Base-by-base conservation (phyloP, 2,888 invertebrate species). In the Calliopum simillimum region DNA sequence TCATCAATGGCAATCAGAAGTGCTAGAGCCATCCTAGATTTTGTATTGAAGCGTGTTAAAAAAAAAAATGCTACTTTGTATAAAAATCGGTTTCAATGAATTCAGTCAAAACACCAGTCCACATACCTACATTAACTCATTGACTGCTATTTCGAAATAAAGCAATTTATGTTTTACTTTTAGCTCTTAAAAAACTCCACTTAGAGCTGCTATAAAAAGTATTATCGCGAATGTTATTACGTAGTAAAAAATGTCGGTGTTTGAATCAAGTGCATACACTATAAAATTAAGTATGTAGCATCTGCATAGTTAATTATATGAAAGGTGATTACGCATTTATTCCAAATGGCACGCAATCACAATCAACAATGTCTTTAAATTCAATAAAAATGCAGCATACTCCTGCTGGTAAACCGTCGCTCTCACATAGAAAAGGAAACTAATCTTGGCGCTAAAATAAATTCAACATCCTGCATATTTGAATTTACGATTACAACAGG, bases 161-260 rank as follows among this genome's bases (percentile, higher is more conserved):
- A 58, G 69, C 21, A 69, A 69, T 64, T 63, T 59, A 53, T 41
- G 14, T 63, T 25, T 16, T 56, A 46, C n/a, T 47, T 33, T 33
- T 8, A 33, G 8, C 4, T 33, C 33, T 1, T 8, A 33, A 8
- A 8, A 3, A 2, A 8, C 33, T 33, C 33, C 33, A 63, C 56
- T 56, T 56, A 8, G 13, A 59, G 43, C 16, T 23, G 53, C 55
- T 21, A 23, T 68, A 51, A 61, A 67, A 68, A 68, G 53, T 68
- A 53, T 53, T 56, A 6, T 47, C 13, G 25, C 23, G 69, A 69
- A 63, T 69, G 63, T 69, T 69, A 69, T 69, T 63, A 56, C 33
- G 16, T 14, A 0, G 47, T 47, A 69, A 63, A 63, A 58, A 63
- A 63, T 69, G 62, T 51, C n/a, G n/a, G n/a, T n/a, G n/a, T n/a